These are phyloP conservation scores for Cervus canadensis DNA, from an alignment of 2,113 vertebrate genomes.

Conservation along the genomic window DNA sequence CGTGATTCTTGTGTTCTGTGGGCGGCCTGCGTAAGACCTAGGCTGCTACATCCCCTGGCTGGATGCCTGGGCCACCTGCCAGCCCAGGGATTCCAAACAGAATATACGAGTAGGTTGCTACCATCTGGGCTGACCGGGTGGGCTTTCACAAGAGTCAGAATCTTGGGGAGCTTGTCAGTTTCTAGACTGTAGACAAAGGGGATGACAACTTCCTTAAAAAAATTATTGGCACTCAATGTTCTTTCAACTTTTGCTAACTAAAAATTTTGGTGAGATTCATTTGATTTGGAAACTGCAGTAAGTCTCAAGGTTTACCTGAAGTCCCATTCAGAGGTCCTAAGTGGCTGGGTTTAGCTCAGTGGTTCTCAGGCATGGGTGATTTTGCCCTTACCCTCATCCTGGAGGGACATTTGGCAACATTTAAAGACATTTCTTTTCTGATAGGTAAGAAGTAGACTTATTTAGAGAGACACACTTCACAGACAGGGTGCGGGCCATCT, in stretches of 20 bases:
- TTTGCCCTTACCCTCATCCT: too few species aligned
- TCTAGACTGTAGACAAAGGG: neutral
- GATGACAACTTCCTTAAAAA: neutral
- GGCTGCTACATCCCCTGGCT: neutral
- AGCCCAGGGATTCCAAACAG: neutral
- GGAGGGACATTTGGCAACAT: neutral
- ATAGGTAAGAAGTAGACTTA: neutral
- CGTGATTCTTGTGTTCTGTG: neutral
- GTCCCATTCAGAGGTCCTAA: neutral
- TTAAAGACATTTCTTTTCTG: neutral
- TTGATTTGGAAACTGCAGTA: slow-evolving; percentile 49
- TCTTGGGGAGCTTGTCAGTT: neutral
- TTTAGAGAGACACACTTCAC: neutral
- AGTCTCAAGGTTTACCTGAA: neutral
- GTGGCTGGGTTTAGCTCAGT: neutral
- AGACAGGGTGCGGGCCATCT: neutral
- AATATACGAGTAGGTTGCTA: accelerated
- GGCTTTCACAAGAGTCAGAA: neutral
- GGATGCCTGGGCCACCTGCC: neutral
- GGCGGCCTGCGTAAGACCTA: neutral
- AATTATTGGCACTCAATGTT: neutral
- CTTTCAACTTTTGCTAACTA: neutral
- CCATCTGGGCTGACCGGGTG: neutral
- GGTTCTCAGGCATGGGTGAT: neutral
- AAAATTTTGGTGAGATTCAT: slow-evolving; percentile 30